A percentile compares a stretch with the other conserved stretches of the same genome.
Evolutionary conservation across 2,797 vertebrate species (phyloP).

Genomic region (Ispidina picta): DNA sequence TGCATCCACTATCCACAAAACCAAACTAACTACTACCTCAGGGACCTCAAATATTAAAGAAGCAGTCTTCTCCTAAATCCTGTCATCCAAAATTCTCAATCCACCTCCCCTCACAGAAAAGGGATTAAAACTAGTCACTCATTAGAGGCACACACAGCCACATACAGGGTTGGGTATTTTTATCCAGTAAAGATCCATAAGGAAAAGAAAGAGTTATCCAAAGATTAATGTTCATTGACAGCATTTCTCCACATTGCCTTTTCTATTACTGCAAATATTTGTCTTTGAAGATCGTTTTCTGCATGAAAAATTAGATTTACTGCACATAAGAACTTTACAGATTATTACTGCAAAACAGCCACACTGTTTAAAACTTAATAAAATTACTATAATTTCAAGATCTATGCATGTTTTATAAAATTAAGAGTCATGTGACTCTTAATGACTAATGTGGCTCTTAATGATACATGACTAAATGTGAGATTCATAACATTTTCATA

Average conservation of each 20-base stretch:
- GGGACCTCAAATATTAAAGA: background rate
- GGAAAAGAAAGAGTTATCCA: background rate
- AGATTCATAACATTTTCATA: background rate
- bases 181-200: background rate
- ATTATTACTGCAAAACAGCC: background rate
- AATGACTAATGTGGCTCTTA: too few species aligned
- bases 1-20: background rate
- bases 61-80: background rate
- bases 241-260: background rate
- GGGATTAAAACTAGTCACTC: background rate
- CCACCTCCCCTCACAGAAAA: background rate
- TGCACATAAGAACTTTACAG: background rate
- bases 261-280: conserved; percentile 43
- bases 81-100: background rate
- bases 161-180: background rate
- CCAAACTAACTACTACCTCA: background rate
- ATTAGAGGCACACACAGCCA: background rate
- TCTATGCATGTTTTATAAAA: background rate
- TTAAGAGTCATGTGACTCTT: background rate
- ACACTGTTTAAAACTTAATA: background rate
- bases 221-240: background rate
- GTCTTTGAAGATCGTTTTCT: background rate
- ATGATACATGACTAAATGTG: too few species aligned
- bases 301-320: background rate
- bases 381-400: background rate